Conservation (phyloP, 92 coral and sea anemone genomes). For the Chrysogorgia sp. region DNA sequence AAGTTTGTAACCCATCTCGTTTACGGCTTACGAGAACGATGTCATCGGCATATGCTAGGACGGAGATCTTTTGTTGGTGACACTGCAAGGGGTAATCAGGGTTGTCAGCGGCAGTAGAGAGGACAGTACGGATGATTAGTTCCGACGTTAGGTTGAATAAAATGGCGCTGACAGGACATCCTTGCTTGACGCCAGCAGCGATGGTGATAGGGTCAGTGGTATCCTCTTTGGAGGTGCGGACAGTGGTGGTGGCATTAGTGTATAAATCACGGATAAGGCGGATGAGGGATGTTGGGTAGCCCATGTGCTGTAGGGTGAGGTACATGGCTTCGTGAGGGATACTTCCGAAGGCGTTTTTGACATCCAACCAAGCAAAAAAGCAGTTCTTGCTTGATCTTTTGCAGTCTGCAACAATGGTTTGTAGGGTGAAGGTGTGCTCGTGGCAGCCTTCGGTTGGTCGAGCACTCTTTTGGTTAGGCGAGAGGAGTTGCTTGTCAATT, state of each 20-base stretch:
- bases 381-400: not conserved
- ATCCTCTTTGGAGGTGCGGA: not conserved
- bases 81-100: not conserved
- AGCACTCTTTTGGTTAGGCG: constrained; percentile 8
- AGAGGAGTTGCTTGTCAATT: not conserved
- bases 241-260: not conserved
- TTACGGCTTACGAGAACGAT: not conserved
- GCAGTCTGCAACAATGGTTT: not conserved
- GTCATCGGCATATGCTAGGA: constrained; percentile 17
- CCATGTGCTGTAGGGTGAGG: not conserved
- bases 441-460: constrained; percentile 5
- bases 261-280: not conserved
- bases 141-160: not conserved
- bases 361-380: constrained; percentile 15
- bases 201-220: not conserved
- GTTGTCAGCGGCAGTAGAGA: not conserved
- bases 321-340: not conserved
- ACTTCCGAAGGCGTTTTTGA: constrained; percentile 19
- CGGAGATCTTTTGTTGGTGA: not conserved
- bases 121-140: not conserved
- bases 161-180: not conserved
- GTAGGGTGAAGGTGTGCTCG: constrained; percentile 8
- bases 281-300: not conserved
- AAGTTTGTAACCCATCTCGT: not conserved
- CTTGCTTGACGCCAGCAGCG: too few species aligned